Evolutionary conservation across 1,140 invertebrate genomes (phyloP), one percentile per base, ranked within the genome.

Genomic region (Macrobrachium nipponense): DNA sequence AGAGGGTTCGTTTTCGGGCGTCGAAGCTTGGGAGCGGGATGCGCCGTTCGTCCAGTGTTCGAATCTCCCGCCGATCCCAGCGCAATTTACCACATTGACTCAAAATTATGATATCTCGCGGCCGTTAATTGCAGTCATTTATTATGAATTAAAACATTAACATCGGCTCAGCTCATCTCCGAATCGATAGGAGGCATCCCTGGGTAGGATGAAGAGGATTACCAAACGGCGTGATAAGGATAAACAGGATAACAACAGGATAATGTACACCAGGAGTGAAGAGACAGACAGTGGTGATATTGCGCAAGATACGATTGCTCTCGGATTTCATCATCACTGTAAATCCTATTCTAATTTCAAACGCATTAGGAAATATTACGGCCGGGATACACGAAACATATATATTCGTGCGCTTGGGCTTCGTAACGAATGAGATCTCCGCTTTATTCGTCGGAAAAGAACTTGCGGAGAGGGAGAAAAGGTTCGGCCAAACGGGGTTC

Each of bases 91-190:
- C 80, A 80, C 86, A 87, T 87, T 87, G 86, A 87, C 86, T 87
- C 61, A 87, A 72, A 87, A 87, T 87, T 87, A 87, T 87, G 86
- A 87, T 87, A 87, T 87, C 86, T 87, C 75, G 72, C 62, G 64
- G 86, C 80, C 75, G 86, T 87, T 87, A 87, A 87, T 87, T 87
- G 86, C 80, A 79, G 80, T 87, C 86, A 87, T 87, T 87, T 87
- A 87, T 87, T 87, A 87, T 87, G 86, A 87, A 87, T 87, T 87
- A 87, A 87, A 87, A 87, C 86, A 87, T 87, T 87, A 87, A 87
- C 86, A 87, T 87, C 80, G 75, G 75, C 64, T 66, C 80, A 78
- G 86, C 86, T 87, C 80, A 79, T 78, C 80, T 83, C 75, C n/a
- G 66, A 73, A 82, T 73, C 70, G 66, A 73, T 73, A 73, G 70